A percentile compares a stretch with the other conserved stretches of the same genome.
These are phyloP conservation scores for Phyllopteryx taeniolatus DNA, from an alignment of 2,113 vertebrate genomes.

Conservation along the genomic window DNA sequence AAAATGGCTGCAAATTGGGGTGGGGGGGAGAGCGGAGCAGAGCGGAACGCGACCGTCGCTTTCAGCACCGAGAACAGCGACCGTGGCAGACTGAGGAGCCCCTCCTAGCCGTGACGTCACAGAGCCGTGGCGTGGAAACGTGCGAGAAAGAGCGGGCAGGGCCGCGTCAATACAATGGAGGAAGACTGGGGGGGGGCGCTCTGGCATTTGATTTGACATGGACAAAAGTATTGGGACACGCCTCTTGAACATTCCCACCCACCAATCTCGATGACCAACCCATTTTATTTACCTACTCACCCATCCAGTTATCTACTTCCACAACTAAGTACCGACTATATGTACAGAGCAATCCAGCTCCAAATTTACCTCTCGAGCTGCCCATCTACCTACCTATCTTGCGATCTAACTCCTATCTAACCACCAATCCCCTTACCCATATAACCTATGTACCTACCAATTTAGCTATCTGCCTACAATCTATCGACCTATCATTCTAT, in stretches of 20 bases:
- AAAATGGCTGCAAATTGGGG: not conserved
- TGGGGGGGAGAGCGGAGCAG: constrained; percentile 7
- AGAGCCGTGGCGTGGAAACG: constrained; percentile 52
- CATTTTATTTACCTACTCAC: no score
- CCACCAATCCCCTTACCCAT: no score
- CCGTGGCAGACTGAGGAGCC: constrained; percentile 59
- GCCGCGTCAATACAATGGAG: not conserved
- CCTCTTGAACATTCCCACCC: not conserved
- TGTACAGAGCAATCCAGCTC: no score
- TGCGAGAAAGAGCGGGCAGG: constrained; percentile 24
- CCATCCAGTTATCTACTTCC: no score
- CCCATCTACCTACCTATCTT: not conserved
- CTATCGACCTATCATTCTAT: no score
- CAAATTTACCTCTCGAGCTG: no score
- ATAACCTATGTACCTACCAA: no score
- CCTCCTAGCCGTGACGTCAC: constrained; percentile 75
- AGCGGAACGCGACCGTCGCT: constrained; percentile 51
- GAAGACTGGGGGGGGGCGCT: not conserved
- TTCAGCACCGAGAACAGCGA: constrained; percentile 75
- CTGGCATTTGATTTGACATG: not conserved
- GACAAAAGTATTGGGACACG: not conserved
- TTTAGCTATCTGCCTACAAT: no score
- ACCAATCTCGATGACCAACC: no score
- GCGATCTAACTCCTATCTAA: no score
- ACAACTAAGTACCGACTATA: no score